Base-by-base conservation (phyloP, 1,140 invertebrate species). In the Octopus bimaculoides region DNA sequence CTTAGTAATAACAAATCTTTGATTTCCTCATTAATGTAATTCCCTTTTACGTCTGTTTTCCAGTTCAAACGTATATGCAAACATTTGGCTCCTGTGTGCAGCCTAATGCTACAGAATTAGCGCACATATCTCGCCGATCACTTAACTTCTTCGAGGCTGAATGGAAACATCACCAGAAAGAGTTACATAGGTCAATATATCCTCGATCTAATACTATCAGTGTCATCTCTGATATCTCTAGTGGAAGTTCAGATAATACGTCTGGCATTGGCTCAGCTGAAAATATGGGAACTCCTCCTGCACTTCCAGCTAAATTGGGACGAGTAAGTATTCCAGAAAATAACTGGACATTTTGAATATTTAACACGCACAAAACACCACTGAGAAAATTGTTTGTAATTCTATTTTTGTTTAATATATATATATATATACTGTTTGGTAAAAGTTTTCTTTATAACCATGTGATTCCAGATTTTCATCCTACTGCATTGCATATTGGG, bases 11-110 rank as follows among this genome's bases (percentile, higher is more conserved):
- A 41, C 26, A 41, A 41, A 41, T 41, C 26, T 41, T 41, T 41
- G 26, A 41, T 9, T 17, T n/a, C 53, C n/a, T 69, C 12, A 55
- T 17, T 80, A 41, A 41, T 26, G 26, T 74, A 9, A 5, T 77
- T 54, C 78, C 20, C 17, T 78, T 74, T 20, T 66, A 20, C 54
- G n/a, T 79, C 77, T 55, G 5, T 52, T 54, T 87, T 83, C 17
- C 92, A 97, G 96, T 98, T 84, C 96, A 96, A 93, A 95, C 95
- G 74, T 98, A 98, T 91, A 97, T 98, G 96, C 95, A 97, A 90
- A 96, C 97, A 93, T 95, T 97, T 88, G 95, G 95, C 2, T 95
- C 95, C 88, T 96, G 95, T 90, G 94, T 94, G 79, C 94, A 95
- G 84, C 93, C 94, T 53, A 91, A 90, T 81, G 92, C 92, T 81